Conservation (phyloP, 2,797 vertebrate species). For the Enteromius viviparus region DNA sequence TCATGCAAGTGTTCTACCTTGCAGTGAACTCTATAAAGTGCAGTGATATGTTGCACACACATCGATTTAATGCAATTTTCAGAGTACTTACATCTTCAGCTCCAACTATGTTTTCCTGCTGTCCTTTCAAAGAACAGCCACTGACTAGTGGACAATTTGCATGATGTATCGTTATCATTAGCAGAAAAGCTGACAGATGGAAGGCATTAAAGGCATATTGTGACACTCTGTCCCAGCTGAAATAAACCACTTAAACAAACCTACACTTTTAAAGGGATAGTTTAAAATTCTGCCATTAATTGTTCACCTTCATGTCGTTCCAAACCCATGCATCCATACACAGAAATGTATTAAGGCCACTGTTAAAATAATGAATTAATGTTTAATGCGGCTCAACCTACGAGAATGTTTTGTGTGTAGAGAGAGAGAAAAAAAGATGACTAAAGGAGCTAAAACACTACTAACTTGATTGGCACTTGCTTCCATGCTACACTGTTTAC, state of each 20-base stretch:
- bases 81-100: no score
- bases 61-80: not conserved
- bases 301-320: no score
- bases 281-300: no score
- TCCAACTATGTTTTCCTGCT: not conserved
- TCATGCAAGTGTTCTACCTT: not conserved
- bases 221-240: not conserved
- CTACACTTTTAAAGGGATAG: not conserved
- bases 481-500: no score
- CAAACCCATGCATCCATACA: no score
- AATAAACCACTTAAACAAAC: not conserved
- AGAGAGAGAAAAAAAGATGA: no score
- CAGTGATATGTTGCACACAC: not conserved
- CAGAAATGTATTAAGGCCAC: no score
- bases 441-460: no score
- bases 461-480: no score
- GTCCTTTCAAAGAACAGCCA: not conserved
- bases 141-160: slow-evolving; percentile 1
- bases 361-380: no score
- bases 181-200: not conserved
- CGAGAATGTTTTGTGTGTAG: no score
- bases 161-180: slow-evolving; percentile 2
- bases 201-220: not conserved
- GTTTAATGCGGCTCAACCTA: no score
- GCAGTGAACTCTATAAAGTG: not conserved